These are phyloP conservation scores for Phainopepla nitens DNA, from an alignment of 2,113 vertebrate species.

Conservation along the genomic window DNA sequence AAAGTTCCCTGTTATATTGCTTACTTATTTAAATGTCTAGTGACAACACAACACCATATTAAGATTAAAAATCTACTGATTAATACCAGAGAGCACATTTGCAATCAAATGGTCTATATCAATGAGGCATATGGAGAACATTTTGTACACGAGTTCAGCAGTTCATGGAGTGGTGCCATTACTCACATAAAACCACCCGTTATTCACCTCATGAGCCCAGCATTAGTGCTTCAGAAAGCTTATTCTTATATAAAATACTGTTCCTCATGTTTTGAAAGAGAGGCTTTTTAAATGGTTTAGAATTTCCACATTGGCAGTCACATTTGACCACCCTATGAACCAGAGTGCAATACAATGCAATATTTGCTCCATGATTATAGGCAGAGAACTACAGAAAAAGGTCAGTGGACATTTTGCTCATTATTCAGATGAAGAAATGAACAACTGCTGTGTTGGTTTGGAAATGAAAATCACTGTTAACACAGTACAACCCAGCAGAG, in stretches of 20 bases:
- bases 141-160: constrained; percentile 41
- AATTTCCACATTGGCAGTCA: not conserved
- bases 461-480: not conserved
- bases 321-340: not conserved
- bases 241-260: not conserved
- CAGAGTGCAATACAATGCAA: not conserved
- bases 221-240: not conserved
- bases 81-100: constrained; percentile 34
- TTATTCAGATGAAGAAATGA: constrained; percentile 10
- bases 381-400: not conserved
- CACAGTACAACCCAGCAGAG: not conserved
- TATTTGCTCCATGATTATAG: not conserved
- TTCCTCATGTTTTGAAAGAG: constrained; percentile 20
- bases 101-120: constrained; percentile 29
- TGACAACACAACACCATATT: not conserved
- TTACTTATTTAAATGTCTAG: not conserved
- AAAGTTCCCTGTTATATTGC: not conserved
- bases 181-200: not conserved
- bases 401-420: not conserved
- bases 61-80: constrained; percentile 33
- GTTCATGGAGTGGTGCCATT: constrained; percentile 5
- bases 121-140: constrained; percentile 35
- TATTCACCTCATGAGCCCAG: not conserved
- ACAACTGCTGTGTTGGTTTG: not conserved
- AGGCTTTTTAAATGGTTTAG: not conserved